Base-by-base conservation (phyloP, 2,113 vertebrate genomes). In the Triplophysa dalaica region DNA sequence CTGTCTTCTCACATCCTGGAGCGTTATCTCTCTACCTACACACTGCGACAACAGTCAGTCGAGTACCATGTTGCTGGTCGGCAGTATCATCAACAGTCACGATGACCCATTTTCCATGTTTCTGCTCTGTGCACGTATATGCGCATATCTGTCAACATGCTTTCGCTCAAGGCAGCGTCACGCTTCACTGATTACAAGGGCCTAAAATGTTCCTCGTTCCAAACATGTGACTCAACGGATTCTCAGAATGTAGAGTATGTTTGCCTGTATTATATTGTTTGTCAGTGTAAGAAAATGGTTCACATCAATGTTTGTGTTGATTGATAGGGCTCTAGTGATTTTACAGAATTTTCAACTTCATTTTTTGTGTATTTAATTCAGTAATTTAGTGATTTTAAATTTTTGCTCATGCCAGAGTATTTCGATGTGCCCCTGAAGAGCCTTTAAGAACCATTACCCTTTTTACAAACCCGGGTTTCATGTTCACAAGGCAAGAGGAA, bases 1-100 rank as follows among this genome's bases (percentile, higher is more conserved):
- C 63, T 61, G 21, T 79, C 70, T 80, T 80, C 70, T 54, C 79
- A 74, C 64, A 60, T 81, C 79, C 79, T 81, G 79, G 14, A 45
- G 21, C 58, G 17, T 65, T 75, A 63, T 65, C 61, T 38, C 17
- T 56, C 48, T 65, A 56, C 60, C 56, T 50, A 61, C 77, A 66
- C 78, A 74, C 72, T 14, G 33, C 48, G 13, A 19, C 22, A 8
- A 13, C 62, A 56, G 62, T 56, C 62, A 54, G 62, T 76, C 19
- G 26, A 54, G 45, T 33, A 65, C 17, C 45, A 38, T 1, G 17
- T 1, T 29, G 60, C 22, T n/a, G 60, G 21, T 73, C 13, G 8
- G 22, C 52, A 74, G 9, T 29, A 21, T 19, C 14, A 16, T 14
- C 48, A 17, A 16, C 16, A 14, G 12, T 5, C 50, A 17, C 17